Conservation (phyloP, 2,797 vertebrate species). For the Lacerta agilis region DNA sequence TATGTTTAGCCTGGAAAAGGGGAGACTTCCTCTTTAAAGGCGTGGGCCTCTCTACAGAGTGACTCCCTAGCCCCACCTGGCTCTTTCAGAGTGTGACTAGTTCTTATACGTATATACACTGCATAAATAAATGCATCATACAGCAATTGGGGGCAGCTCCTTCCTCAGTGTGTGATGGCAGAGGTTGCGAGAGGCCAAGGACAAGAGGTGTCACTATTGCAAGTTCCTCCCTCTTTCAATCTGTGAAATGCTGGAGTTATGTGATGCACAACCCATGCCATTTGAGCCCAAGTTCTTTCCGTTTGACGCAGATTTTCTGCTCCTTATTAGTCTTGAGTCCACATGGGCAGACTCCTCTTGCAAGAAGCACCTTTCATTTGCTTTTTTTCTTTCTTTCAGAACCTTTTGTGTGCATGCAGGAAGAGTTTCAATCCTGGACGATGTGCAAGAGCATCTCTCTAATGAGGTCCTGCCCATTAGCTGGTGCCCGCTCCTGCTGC, state of each 20-base stretch:
- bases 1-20: too few relatives aligned
- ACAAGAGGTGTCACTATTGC: neutral
- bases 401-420: too few relatives aligned
- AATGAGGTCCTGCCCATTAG: too few relatives aligned
- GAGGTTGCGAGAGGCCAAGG: neutral
- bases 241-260: neutral
- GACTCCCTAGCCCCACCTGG: neutral
- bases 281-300: neutral
- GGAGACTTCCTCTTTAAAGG: too few relatives aligned
- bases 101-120: neutral
- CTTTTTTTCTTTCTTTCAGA: accelerated
- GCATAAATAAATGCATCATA: neutral
- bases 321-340: too few relatives aligned
- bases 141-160: neutral
- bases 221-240: neutral
- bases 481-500: too few relatives aligned
- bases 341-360: too few relatives aligned
- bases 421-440: too few relatives aligned
- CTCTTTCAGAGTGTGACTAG: neutral
- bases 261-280: neutral
- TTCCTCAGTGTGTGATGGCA: neutral
- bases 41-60: too few relatives aligned
- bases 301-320: too few relatives aligned
- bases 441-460: too few relatives aligned
- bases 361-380: too few relatives aligned